Percentiles rank a stretch among this genome's conserved stretches.
Evolutionary conservation across 37 sponge, comb jelly and placozoan genomes (phyloP).

Genomic region (Diacarnus erythraeanus): DNA sequence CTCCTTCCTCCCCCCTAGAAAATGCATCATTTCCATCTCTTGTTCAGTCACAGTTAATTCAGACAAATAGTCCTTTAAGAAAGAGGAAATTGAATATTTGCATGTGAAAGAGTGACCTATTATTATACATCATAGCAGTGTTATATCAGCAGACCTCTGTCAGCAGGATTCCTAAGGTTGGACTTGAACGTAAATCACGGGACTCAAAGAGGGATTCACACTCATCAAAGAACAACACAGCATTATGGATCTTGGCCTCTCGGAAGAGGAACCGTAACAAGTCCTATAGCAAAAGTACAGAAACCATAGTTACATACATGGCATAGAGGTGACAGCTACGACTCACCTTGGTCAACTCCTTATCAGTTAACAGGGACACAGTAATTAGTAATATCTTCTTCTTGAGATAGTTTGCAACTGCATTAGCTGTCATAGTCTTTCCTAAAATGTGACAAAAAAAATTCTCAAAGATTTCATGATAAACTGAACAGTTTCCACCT

Average conservation of each 20-base stretch:
- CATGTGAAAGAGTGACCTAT: neutral
- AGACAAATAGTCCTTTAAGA: no score
- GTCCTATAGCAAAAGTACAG: conserved; percentile 23
- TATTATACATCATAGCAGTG: neutral
- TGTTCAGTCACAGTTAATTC: no score
- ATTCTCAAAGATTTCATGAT: conserved; percentile 2
- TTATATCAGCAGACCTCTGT: conserved; percentile 57
- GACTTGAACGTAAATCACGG: conserved; percentile 41
- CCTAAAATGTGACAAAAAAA: conserved; percentile 19
- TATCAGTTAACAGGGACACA: conserved; percentile 46
- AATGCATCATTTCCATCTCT: no score
- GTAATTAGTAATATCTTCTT: conserved; percentile 68
- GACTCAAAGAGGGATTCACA: conserved; percentile 69
- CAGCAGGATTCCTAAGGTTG: conserved; percentile 44
- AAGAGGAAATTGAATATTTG: no score
- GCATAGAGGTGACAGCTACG: neutral
- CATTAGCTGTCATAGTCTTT: conserved; percentile 77
- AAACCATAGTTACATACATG: no score
- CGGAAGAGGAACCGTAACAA: conserved; percentile 63
- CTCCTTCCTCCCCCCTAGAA: no score
- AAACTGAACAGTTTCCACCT: conserved; percentile 22
- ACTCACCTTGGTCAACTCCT: conserved; percentile 45
- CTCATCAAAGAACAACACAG: conserved; percentile 76
- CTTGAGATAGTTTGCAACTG: conserved; percentile 58
- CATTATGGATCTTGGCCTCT: conserved; percentile 77